Evolutionary conservation across 2,888 invertebrate genomes (phyloP).

Genomic region (Thereva nobilitata): DNA sequence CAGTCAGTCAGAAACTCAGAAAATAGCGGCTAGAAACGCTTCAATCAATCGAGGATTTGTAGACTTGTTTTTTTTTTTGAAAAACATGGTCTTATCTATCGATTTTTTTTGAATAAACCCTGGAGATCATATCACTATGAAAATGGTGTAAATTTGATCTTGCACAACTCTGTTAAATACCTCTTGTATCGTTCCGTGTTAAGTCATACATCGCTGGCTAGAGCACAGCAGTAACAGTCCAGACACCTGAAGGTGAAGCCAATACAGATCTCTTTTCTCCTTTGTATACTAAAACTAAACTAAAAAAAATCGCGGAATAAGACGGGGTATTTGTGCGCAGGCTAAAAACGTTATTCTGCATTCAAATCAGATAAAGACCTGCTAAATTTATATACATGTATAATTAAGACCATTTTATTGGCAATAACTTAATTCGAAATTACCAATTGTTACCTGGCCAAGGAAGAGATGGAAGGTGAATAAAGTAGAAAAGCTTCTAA

Average conservation of each 20-base stretch:
- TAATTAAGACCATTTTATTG: slow-evolving; percentile 42
- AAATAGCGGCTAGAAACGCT: slow-evolving; percentile 1
- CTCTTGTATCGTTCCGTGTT: neutral
- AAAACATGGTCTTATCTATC: slow-evolving; percentile 16
- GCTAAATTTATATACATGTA: slow-evolving; percentile 40
- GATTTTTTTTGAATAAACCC: slow-evolving; percentile 16
- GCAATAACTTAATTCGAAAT: slow-evolving; percentile 42
- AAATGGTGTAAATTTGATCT: slow-evolving; percentile 31
- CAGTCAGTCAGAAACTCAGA: slow-evolving; percentile 14
- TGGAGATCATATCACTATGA: slow-evolving; percentile 23
- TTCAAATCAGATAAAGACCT: slow-evolving; percentile 41
- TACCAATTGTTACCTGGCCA: slow-evolving; percentile 38
- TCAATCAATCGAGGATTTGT: neutral
- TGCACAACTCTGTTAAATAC: slow-evolving; percentile 12
- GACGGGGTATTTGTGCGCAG: neutral
- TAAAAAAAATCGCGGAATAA: no score
- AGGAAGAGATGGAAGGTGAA: neutral
- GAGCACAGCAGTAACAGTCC: neutral
- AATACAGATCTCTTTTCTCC: neutral
- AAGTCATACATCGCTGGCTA: no score
- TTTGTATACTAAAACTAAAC: no score
- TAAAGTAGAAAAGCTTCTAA: no score
- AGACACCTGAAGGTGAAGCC: neutral
- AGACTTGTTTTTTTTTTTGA: neutral
- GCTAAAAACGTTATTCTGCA: slow-evolving; percentile 36